Base-by-base conservation (phyloP, 2,797 vertebrate genomes). In the Pagetopsis macropterus region DNA sequence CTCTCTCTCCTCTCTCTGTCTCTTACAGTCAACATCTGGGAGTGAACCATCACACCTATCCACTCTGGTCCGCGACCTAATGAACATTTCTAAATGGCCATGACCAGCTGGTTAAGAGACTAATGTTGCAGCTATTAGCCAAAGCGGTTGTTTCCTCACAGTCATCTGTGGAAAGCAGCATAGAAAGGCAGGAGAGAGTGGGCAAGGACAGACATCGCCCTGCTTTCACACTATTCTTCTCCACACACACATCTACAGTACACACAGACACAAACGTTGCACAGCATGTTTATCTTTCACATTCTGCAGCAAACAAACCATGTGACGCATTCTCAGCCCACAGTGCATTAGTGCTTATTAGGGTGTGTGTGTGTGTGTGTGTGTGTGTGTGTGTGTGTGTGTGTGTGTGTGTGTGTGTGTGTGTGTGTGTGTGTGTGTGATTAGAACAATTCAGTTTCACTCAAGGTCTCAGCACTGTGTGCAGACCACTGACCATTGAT, bases 21-120 rank as follows among this genome's bases (percentile, higher is more conserved):
- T 66, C 52, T 65, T 64, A 75, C 81, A 89, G 84, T 90, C 86
- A 87, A 90, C 84, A 83, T 78, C 60, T 65, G 82, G 75, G 87
- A 92, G 88, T 88, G 85, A 91, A 92, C 83, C 91, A 91, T 92
- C 87, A 87, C 91, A 94, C 89, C 92, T 88, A 88, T 89, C 88
- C 84, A 89, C 87, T 92, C 85, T 81, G 87, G 84, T 88, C 89
- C 27, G 68, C 81, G 76, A 91, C 85, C 90, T 95, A 94, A 94
- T 94, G 91, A 95, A 93, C 92, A 93, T 94, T 94, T 94, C 92
- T 93, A 94, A 94, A 94, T 93, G 88, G 88, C 93, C 92, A 93
- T 92, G 94, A 93, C 91, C 93, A 94, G 89, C 92, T 93, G 92
- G 92, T 94, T 94, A 93, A 91, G 89, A 93, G 88, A 92, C 92